Percentiles rank a stretch among this genome's conserved stretches.
phyloP scores from a whole-genome alignment of 2,888 invertebrate genomes.

The Diaperis boleti region DNA sequence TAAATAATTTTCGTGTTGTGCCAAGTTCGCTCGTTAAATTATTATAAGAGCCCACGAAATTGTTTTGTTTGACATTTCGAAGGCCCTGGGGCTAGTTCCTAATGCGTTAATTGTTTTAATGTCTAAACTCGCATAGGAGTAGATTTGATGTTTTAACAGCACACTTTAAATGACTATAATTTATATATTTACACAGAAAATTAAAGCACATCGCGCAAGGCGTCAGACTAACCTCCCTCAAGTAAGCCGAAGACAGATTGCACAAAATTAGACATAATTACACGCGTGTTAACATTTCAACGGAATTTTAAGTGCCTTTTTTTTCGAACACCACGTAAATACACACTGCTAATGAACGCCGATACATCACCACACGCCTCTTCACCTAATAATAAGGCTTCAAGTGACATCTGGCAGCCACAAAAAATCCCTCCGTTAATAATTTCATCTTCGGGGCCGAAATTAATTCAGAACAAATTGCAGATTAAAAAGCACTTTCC shows the following conservation, averaged over 20 bases:
- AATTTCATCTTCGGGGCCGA: conserved; percentile 20
- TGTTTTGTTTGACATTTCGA: conserved; percentile 4
- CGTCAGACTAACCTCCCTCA: background rate
- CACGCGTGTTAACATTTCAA: conserved; percentile 24
- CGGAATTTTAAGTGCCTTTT: conserved; percentile 32
- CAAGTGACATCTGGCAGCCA: background rate
- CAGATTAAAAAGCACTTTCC: conserved; percentile 35
- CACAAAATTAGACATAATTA: conserved; percentile 26
- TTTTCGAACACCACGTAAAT: conserved; percentile 19
- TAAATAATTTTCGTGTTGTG: conserved; percentile 31
- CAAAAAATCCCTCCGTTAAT: conserved; percentile 11
- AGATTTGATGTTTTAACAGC: background rate
- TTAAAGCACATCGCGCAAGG: too few relatives aligned
- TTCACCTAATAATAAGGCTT: conserved; percentile 5
- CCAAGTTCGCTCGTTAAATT: conserved; percentile 32
- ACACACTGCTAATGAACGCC: conserved; percentile 30
- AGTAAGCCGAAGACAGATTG: conserved; percentile 10
- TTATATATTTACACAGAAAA: too few relatives aligned
- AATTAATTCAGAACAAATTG: conserved; percentile 35
- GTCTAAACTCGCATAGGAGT: background rate
- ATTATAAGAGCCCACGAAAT: conserved; percentile 23
- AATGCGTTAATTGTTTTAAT: conserved; percentile 3
- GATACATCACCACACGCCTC: conserved; percentile 8
- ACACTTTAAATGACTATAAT: background rate
- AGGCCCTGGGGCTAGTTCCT: background rate